phyloP scores from a whole-genome alignment of 64 coral and sea anemone species.

The Platygyra sinensis region DNA sequence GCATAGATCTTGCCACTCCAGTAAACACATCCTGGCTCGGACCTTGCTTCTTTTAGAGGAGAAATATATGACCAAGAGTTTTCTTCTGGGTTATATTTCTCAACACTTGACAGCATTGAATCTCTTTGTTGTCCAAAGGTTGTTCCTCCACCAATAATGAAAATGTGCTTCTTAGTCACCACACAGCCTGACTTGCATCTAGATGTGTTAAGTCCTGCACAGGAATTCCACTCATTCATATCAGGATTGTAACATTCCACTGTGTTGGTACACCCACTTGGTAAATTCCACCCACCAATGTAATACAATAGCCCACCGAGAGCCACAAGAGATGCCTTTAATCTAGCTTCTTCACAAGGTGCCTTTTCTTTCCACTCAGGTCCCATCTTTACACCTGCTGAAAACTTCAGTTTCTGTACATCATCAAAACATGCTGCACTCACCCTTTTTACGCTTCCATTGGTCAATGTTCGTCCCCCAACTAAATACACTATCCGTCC shows the following conservation, averaged over 20 bases:
- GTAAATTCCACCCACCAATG: constrained; percentile 50
- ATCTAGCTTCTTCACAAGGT: constrained; percentile 8
- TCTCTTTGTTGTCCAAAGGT: not conserved
- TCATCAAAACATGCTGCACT: constrained; percentile 22
- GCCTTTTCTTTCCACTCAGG: constrained; percentile 20
- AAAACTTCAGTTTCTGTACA: not conserved
- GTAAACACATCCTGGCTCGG: constrained; percentile 19
- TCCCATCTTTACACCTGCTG: not conserved
- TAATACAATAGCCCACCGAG: constrained; percentile 57
- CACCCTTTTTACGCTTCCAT: constrained; percentile 6
- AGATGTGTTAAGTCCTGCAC: constrained; percentile 15
- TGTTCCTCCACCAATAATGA: constrained; percentile 42
- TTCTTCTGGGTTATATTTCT: constrained; percentile 45
- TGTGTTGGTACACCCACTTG: not conserved
- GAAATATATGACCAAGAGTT: constrained; percentile 64
- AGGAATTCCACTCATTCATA: constrained; percentile 26
- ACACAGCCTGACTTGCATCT: constrained; percentile 34
- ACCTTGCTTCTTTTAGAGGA: constrained; percentile 41
- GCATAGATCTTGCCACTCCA: constrained; percentile 58
- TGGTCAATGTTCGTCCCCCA: constrained; percentile 11
- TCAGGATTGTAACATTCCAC: constrained; percentile 65
- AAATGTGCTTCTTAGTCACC: constrained; percentile 20
- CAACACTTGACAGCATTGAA: constrained; percentile 46
- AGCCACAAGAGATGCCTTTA: not conserved
- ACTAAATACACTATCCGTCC: constrained; percentile 42